These are phyloP conservation scores for Cotesia glomerata DNA, from an alignment of 1,140 invertebrate species.

Conservation along the genomic window DNA sequence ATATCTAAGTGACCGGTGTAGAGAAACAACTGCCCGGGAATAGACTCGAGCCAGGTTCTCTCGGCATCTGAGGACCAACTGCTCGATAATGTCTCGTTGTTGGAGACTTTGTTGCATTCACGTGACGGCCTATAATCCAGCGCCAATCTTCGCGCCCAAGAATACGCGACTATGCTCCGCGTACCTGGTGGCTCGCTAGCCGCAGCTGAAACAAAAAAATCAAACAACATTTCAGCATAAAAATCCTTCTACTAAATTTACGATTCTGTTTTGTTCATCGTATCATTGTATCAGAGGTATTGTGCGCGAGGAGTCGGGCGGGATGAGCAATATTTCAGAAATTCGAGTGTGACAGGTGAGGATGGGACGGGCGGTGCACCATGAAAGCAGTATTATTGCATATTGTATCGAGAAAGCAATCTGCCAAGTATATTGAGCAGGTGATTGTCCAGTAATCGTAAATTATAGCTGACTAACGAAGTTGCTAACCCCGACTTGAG, in stretches of 20 bases:
- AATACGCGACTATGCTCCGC: constrained; percentile 57
- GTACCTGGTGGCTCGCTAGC: constrained; percentile 53
- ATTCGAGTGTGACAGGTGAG: too few species aligned
- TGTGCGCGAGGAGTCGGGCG: too few species aligned
- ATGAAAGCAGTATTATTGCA: neutral
- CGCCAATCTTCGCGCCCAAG: constrained; percentile 59
- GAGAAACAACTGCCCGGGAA: constrained; percentile 55
- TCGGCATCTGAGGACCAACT: constrained; percentile 34
- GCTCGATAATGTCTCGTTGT: constrained; percentile 17
- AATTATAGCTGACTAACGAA: constrained; percentile 54
- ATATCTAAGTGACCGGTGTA: constrained; percentile 56
- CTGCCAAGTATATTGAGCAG: constrained; percentile 15
- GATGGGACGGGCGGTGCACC: too few species aligned
- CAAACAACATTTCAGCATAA: too few species aligned
- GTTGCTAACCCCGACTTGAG: constrained; percentile 49
- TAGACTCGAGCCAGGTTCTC: constrained; percentile 54
- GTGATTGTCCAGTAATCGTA: constrained; percentile 36
- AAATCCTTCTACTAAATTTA: too few species aligned
- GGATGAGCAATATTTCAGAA: too few species aligned
- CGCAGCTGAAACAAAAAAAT: constrained; percentile 9
- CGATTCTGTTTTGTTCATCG: too few species aligned
- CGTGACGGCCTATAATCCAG: constrained; percentile 57
- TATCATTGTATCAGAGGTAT: too few species aligned
- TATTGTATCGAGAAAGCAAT: constrained; percentile 11
- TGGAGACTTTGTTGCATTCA: constrained; percentile 39